These are phyloP conservation scores for Eumeta japonica DNA, from an alignment of 1,140 invertebrate species.

Conservation along the genomic window DNA sequence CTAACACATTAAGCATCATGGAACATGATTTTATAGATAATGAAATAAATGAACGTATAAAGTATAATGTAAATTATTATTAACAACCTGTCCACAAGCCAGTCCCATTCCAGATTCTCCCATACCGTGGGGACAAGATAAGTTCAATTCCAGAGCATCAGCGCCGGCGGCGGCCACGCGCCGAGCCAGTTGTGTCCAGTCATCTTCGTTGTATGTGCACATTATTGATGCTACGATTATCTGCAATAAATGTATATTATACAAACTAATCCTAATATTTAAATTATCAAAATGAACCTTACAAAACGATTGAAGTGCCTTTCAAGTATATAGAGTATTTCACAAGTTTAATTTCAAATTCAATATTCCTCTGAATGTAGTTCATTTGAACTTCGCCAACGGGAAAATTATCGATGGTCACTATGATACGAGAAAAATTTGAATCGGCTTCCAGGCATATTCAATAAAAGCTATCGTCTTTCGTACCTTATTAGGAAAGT, in stretches of 20 bases:
- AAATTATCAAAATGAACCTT: background rate
- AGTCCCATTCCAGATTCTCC: slow-evolving; percentile 96
- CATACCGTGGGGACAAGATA: slow-evolving; percentile 99
- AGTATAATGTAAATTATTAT: background rate
- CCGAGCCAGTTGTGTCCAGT: slow-evolving; percentile 84
- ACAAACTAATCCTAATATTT: slow-evolving; percentile 1
- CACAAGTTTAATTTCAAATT: no score
- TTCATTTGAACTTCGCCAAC: no score
- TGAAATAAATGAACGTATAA: no score
- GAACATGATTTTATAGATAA: slow-evolving; percentile 1
- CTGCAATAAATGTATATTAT: slow-evolving; percentile 45
- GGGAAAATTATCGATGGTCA: no score
- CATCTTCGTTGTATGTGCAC: slow-evolving; percentile 83
- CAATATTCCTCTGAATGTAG: no score
- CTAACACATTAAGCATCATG: no score
- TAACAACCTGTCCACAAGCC: slow-evolving; percentile 87
- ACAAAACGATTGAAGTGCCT: background rate
- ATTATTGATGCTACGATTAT: slow-evolving; percentile 96
- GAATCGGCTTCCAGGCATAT: no score
- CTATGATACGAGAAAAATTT: no score
- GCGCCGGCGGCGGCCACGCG: slow-evolving; percentile 83
- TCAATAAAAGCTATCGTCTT: no score
- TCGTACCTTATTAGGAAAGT: slow-evolving; percentile 88
- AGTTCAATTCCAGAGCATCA: slow-evolving; percentile 93
- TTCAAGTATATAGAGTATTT: no score